Evolutionary conservation across 64 coral and sea anemone genomes (phyloP).

Genomic region (Stylophora pistillata): DNA sequence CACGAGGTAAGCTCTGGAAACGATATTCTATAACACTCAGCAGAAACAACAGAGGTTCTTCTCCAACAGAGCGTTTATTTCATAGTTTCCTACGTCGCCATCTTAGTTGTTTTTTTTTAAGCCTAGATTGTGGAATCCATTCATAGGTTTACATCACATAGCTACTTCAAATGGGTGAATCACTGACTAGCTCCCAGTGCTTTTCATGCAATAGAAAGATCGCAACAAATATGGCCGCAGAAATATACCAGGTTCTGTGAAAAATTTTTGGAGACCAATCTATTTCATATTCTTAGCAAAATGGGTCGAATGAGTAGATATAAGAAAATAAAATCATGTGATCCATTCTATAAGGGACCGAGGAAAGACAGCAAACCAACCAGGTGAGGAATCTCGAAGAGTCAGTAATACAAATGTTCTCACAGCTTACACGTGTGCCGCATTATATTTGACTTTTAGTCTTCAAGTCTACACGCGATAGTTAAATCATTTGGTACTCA

Average conservation of each 20-base stretch:
- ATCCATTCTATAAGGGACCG: conserved; percentile 95
- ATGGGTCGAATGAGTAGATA: conserved; percentile 90
- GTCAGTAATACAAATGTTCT: background rate
- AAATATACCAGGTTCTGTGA: no score
- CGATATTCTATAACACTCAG: background rate
- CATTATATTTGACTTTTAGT: no score
- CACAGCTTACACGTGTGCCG: no score
- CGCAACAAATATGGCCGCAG: no score
- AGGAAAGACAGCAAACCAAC: conserved; percentile 42
- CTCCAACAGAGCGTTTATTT: background rate
- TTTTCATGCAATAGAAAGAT: no score
- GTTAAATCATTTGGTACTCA: no score
- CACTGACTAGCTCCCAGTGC: background rate
- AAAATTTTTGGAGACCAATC: no score
- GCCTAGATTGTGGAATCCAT: background rate
- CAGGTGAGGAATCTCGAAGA: conserved; percentile 27
- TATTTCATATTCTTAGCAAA: background rate
- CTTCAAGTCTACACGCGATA: no score
- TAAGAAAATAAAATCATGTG: conserved; percentile 88
- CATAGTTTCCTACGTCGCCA: background rate
- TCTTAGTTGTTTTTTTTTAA: background rate
- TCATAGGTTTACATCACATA: background rate
- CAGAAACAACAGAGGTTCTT: background rate
- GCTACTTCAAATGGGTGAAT: no score
- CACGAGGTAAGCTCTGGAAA: background rate